Conservation (phyloP, 2,113 vertebrate species). For the Copsychus sechellarum region DNA sequence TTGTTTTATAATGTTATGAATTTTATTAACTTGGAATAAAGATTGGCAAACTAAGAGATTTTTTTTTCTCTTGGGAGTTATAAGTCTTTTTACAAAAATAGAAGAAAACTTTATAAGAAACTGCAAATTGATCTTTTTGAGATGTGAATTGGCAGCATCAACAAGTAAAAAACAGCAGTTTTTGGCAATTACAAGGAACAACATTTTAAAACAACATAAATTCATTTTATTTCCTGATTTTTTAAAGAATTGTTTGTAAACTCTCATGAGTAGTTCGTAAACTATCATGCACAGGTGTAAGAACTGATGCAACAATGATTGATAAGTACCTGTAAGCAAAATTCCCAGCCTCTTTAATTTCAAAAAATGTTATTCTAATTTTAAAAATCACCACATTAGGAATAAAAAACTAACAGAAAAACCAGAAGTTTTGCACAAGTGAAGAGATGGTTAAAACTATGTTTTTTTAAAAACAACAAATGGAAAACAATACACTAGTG, state of each 20-base stretch:
- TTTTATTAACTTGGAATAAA: neutral
- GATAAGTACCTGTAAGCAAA: neutral
- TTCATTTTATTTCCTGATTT: neutral
- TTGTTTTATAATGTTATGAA: neutral
- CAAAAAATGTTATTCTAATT: neutral
- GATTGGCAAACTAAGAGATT: neutral
- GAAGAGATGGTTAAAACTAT: neutral
- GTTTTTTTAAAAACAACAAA: neutral
- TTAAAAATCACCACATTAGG: neutral
- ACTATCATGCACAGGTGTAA: neutral
- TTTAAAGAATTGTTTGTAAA: neutral
- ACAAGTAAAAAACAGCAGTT: neutral
- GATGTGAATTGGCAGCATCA: neutral
- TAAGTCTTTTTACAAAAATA: neutral
- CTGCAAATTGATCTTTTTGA: neutral
- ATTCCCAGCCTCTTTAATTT: neutral
- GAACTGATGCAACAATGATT: neutral
- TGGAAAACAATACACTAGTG: neutral
- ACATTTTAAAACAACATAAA: neutral
- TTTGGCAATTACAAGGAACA: neutral
- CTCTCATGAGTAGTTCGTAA: neutral
- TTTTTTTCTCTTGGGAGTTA: neutral
- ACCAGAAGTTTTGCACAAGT: neutral
- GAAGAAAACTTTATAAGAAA: neutral
- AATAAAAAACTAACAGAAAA: neutral